Base-by-base conservation (phyloP, 92 coral and sea anemone genomes). In the Porites lobata region DNA sequence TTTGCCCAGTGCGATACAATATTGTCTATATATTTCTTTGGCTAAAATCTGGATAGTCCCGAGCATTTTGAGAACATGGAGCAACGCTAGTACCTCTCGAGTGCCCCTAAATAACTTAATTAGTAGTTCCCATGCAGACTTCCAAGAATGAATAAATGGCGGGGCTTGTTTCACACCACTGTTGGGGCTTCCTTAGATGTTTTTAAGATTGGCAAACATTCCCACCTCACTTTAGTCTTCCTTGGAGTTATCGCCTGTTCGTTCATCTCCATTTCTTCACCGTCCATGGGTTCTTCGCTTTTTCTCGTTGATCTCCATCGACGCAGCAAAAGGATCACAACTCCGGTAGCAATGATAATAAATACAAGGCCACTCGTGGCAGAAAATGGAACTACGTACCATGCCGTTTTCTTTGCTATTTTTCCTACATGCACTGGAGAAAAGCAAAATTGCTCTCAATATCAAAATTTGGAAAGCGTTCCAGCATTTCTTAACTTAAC, bases 351-450 rank as follows among this genome's bases (percentile, higher is more conserved):
- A 43, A 70, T 9, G 12, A 82, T 2, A 19, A 70, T 4, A 9
- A 82, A 57, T 38, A 82, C 1, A 62, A 80, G 57, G 17, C 19
- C 1, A 0, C 77, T 77, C 14, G 22, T 26, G 29, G 58, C 12
- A n/a, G 69, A 18, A 2, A 53, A 38, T 57, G 43, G 59, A 47
- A 67, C 67, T 7, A 71, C 69, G 50, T 56, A 17, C 86, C 86
- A 82, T 66, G 20, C 69, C 12, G 5, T 57, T 32, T n/a, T 43
- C n/a, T 29, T 57, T 58, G 29, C 86, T 65, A 17, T 1, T 67
- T 56, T 67, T 69, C 22, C 70, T 77, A 50, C 14, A 53, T 54
- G 84, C 20, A 21, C 86, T 82, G 70, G 78, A 24, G 20, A 47
- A 56, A 71, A 69, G 1, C 1, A 56, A 56, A 56, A 7, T 56